Evolutionary conservation across 2,797 vertebrate species (phyloP).

Genomic region (Halcyon leucocephala): DNA sequence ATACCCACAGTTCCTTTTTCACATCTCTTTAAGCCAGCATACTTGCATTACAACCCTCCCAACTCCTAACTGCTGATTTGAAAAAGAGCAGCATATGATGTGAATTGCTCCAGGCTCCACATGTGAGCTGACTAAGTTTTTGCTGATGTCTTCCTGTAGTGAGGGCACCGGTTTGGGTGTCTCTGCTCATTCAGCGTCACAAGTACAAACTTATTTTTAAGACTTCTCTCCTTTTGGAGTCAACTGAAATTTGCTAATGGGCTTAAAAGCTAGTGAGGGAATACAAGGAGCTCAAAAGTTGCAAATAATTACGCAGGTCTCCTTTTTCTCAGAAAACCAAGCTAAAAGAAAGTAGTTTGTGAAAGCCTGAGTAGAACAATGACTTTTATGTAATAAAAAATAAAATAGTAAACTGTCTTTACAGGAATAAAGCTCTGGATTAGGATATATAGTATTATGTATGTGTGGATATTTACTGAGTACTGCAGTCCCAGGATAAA

Average conservation of each 20-base stretch:
- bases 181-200: neutral
- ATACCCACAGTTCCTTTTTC: neutral
- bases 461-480: neutral
- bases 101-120: neutral
- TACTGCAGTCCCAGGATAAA: neutral
- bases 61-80: neutral
- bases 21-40: neutral
- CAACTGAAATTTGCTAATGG: neutral
- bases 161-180: neutral
- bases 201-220: neutral
- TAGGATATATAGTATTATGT: neutral
- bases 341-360: neutral
- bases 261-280: neutral
- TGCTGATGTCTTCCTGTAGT: neutral
- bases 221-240: neutral
- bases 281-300: neutral
- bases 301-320: neutral
- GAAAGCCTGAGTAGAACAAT: neutral
- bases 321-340: neutral
- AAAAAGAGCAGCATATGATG: accelerated
- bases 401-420: neutral
- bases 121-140: neutral
- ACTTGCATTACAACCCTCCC: accelerated
- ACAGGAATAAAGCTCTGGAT: neutral
- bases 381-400: neutral